phyloP scores from a whole-genome alignment of 92 coral and sea anemone species.

The Blastomussa wellsi region DNA sequence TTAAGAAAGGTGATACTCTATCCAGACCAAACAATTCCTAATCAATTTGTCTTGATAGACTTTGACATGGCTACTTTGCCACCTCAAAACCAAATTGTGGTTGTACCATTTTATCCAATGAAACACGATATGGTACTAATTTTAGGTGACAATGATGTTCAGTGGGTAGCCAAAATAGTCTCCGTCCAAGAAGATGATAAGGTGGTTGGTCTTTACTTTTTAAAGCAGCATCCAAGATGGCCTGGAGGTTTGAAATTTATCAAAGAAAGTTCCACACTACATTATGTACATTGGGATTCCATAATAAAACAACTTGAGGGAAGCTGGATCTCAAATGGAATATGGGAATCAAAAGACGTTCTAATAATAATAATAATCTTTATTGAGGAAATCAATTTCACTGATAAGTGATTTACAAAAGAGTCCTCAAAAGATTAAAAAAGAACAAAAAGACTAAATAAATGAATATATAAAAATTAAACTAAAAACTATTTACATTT shows the following conservation, averaged over 20 bases:
- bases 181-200: conserved; percentile 61
- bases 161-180: conserved; percentile 58
- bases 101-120: conserved; percentile 60
- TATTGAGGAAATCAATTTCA: too few species aligned
- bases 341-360: conserved; percentile 43
- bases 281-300: conserved; percentile 58
- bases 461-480: too few species aligned
- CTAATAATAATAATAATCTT: conserved; percentile 17
- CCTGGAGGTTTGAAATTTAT: conserved; percentile 58
- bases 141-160: conserved; percentile 56
- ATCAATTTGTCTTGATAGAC: conserved; percentile 57
- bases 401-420: too few species aligned
- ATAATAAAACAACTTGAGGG: conserved; percentile 50
- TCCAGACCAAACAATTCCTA: conserved; percentile 47
- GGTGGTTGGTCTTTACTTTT: conserved; percentile 59
- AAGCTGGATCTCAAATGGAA: conserved; percentile 60
- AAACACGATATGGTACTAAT: conserved; percentile 61
- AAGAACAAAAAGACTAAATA: too few species aligned
- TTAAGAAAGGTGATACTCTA: conserved; percentile 65
- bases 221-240: conserved; percentile 76
- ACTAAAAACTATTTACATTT: too few species aligned
- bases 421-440: too few species aligned
- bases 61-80: conserved; percentile 65
- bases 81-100: conserved; percentile 60
- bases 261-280: conserved; percentile 52